A percentile compares a stretch with the other conserved stretches of the same genome.
Conservation (phyloP, 2,113 vertebrate species). For the Semnornis frantzii region DNA sequence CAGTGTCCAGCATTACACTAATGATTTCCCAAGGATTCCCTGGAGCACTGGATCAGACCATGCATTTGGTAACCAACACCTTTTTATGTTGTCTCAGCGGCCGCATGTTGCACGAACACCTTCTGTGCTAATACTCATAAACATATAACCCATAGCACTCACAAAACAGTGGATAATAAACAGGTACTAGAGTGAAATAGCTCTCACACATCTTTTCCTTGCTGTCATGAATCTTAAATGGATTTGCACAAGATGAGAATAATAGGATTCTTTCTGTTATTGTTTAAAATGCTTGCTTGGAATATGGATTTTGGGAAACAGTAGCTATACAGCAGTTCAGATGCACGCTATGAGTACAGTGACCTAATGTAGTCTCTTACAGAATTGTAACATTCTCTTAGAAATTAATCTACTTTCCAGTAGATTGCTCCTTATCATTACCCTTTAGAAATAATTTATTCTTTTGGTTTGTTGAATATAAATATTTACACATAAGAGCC, state of each 20-base stretch:
- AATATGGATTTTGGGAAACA: not conserved
- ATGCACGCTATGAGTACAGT: not conserved
- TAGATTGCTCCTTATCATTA: not conserved
- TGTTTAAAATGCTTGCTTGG: not conserved
- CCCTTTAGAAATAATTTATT: not conserved
- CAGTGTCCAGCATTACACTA: not conserved
- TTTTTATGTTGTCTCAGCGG: not conserved
- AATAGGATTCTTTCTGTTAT: not conserved
- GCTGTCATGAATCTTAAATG: not conserved
- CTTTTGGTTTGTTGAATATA: not conserved
- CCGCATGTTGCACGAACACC: not conserved
- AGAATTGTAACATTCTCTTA: not conserved
- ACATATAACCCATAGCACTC: not conserved
- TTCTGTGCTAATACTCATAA: not conserved
- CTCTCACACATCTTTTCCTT: not conserved
- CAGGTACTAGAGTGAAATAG: not conserved
- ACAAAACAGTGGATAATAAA: not conserved
- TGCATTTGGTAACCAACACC: not conserved
- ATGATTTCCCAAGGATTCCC: not conserved
- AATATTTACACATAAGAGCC: not conserved
- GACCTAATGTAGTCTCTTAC: not conserved
- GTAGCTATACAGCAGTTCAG: not conserved
- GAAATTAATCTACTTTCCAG: not conserved
- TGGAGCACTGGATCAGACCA: not conserved
- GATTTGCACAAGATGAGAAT: not conserved